A percentile compares a stretch with the other conserved stretches of the same genome.
phyloP scores from a whole-genome alignment of 1,140 invertebrate species.

The Anthonomus grandis region DNA sequence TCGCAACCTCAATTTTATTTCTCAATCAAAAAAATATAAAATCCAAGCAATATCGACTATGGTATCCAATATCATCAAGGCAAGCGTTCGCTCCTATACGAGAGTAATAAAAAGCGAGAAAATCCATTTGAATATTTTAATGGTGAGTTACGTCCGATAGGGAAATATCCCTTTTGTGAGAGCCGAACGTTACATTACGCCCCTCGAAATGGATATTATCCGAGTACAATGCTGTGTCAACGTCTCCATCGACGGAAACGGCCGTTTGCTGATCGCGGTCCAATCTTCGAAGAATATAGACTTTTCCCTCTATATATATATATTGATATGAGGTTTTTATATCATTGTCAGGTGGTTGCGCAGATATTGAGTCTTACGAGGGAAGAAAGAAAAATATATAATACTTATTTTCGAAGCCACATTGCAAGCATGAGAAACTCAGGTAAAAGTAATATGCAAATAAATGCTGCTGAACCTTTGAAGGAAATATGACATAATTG shows the following conservation, averaged over 20 bases:
- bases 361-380: slow-evolving; percentile 13
- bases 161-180: slow-evolving; percentile 33
- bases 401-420: neutral
- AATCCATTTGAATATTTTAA: slow-evolving; percentile 37
- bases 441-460: no score
- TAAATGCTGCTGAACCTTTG: no score
- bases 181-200: slow-evolving; percentile 40
- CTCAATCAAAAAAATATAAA: no score
- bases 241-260: slow-evolving; percentile 39
- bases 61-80: no score
- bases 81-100: no score
- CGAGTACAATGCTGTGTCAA: slow-evolving; percentile 43
- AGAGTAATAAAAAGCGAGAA: slow-evolving; percentile 29
- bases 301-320: no score
- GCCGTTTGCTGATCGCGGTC: slow-evolving; percentile 39
- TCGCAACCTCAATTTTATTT: no score
- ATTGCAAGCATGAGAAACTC: no score
- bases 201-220: slow-evolving; percentile 41
- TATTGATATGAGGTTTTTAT: slow-evolving; percentile 37
- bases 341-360: slow-evolving; percentile 32
- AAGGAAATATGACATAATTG: no score
- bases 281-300: slow-evolving; percentile 36
- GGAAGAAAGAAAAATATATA: neutral
- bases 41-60: no score
- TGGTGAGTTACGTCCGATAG: slow-evolving; percentile 31